Percentiles rank a stretch among this genome's conserved stretches.
Evolutionary conservation across 2,113 vertebrate genomes (phyloP).

Genomic region (Abramis brama): DNA sequence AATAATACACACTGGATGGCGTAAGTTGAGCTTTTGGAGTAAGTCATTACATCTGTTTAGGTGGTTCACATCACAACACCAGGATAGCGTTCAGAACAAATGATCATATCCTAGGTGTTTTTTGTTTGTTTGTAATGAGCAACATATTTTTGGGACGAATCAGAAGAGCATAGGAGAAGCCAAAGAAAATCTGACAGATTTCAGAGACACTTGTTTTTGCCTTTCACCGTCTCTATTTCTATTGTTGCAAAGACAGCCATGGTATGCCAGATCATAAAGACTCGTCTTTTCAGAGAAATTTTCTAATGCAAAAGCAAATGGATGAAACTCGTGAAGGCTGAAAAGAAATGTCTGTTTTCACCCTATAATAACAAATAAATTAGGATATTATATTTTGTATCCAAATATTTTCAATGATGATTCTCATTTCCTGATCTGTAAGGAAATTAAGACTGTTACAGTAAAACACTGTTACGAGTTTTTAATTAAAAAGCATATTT

Average conservation of each 20-base stretch:
- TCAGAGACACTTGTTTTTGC: neutral
- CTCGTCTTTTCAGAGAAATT: neutral
- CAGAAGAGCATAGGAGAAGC: neutral
- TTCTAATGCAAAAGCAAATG: no score
- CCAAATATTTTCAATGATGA: neutral
- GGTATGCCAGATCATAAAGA: neutral
- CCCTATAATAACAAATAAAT: neutral
- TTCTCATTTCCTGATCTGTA: neutral
- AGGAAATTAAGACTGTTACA: neutral
- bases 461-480: neutral
- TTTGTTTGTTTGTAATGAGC: neutral
- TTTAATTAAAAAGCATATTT: neutral
- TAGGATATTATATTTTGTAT: neutral
- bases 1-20: conserved; percentile 55
- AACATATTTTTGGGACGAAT: neutral
- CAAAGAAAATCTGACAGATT: neutral
- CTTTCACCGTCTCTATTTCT: neutral
- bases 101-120: neutral
- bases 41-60: conserved; percentile 23
- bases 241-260: neutral
- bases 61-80: conserved; percentile 1
- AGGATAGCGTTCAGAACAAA: neutral
- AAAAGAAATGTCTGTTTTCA: neutral
- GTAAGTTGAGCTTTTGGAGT: conserved; percentile 36
- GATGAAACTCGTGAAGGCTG: neutral